phyloP scores from a whole-genome alignment of 2,113 vertebrate genomes.

The Ictalurus punctatus region DNA sequence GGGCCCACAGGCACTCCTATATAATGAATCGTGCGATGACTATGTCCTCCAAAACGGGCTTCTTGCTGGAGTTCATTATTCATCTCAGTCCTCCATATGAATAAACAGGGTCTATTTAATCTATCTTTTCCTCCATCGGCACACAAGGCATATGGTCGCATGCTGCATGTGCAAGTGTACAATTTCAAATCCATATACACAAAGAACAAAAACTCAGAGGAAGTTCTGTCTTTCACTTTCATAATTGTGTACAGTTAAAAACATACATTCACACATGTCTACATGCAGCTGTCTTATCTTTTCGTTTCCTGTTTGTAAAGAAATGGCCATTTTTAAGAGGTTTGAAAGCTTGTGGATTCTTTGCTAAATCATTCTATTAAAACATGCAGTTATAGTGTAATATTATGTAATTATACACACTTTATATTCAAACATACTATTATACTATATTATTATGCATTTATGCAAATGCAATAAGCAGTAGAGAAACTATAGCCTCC shows the following conservation, averaged over 20 bases:
- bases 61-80: conserved; percentile 67
- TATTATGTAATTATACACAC: not conserved
- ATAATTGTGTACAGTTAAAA: not conserved
- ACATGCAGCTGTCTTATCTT: not conserved
- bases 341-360: not conserved
- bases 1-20: conserved; percentile 67
- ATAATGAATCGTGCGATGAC: conserved; percentile 67
- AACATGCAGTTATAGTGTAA: not conserved
- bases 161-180: conserved; percentile 16
- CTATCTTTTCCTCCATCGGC: conserved; percentile 63
- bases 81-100: conserved; percentile 70
- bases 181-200: conserved; percentile 14
- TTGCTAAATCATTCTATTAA: not conserved
- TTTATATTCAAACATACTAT: not conserved
- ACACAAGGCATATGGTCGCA: conserved; percentile 52
- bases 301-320: not conserved
- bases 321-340: not conserved
- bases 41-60: conserved; percentile 63
- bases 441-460: not conserved
- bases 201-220: not conserved
- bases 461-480: not conserved
- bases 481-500: not conserved
- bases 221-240: not conserved
- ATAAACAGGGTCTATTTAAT: conserved; percentile 74
- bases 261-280: not conserved